These are phyloP conservation scores for Pitangus sulphuratus DNA, from an alignment of 2,797 vertebrate species.

Conservation along the genomic window DNA sequence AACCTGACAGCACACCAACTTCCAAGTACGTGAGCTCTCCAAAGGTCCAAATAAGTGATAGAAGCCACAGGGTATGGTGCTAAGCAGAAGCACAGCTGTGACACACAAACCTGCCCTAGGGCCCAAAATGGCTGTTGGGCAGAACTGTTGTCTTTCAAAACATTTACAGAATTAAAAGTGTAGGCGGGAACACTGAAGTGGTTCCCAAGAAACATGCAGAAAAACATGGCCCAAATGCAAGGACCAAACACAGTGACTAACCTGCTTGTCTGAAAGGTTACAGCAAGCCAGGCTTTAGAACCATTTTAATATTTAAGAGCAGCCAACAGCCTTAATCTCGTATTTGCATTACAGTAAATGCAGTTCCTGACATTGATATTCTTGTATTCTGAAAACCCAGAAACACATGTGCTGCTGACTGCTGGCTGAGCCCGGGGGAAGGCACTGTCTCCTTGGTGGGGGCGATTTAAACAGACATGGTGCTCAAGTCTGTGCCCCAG, in stretches of 20 bases:
- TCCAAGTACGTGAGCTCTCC: not conserved
- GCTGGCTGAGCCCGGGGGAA: not conserved
- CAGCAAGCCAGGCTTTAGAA: not conserved
- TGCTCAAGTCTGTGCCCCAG: not conserved
- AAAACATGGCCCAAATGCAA: not conserved
- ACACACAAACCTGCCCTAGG: not conserved
- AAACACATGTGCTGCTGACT: not conserved
- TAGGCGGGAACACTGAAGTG: not conserved
- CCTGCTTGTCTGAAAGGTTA: not conserved
- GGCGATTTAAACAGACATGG: accelerated
- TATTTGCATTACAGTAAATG: not conserved
- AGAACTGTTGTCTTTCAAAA: not conserved
- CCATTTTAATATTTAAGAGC: not conserved
- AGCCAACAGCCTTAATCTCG: not conserved
- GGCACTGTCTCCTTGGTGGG: not conserved
- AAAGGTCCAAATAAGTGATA: not conserved
- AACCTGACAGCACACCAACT: not conserved
- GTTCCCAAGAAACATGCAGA: not conserved
- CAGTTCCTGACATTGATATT: not conserved
- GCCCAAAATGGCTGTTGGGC: not conserved
- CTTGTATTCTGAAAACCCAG: not conserved
- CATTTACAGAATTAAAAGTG: not conserved
- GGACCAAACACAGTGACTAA: not conserved
- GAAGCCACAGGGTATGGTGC: not conserved
- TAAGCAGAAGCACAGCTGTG: not conserved